Conservation (phyloP, 1,140 invertebrate species). For the Popillia japonica region DNA sequence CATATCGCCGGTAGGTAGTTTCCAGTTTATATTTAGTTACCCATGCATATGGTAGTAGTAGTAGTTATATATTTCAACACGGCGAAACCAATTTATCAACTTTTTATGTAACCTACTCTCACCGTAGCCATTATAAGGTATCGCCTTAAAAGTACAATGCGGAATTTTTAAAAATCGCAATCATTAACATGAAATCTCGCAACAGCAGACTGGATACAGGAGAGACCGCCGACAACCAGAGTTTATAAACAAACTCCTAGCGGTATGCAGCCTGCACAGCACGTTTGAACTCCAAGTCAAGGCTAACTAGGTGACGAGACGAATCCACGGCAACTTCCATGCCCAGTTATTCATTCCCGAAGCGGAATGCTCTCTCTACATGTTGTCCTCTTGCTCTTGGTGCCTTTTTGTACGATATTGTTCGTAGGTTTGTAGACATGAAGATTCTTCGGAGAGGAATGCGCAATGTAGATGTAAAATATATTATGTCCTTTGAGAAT, state of each 20-base stretch:
- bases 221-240: background rate
- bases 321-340: slow-evolving; percentile 6
- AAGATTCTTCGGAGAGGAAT: too few relatives aligned
- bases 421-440: too few relatives aligned
- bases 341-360: slow-evolving; percentile 25
- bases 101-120: background rate
- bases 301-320: slow-evolving; percentile 33
- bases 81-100: slow-evolving; percentile 5
- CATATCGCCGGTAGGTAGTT: background rate
- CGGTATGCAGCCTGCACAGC: slow-evolving; percentile 11
- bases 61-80: slow-evolving; percentile 5
- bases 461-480: too few relatives aligned
- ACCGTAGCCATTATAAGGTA: background rate
- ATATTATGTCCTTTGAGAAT: too few relatives aligned
- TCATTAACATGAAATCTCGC: slow-evolving; percentile 3
- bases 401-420: background rate
- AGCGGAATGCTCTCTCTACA: background rate
- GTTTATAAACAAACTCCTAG: slow-evolving; percentile 28
- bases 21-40: slow-evolving; percentile 3
- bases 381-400: background rate
- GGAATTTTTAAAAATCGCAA: slow-evolving; percentile 15
- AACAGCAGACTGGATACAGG: background rate
- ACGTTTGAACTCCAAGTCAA: slow-evolving; percentile 23
- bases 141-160: slow-evolving; percentile 18
- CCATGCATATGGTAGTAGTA: background rate